Evolutionary conservation across 2,797 vertebrate species (phyloP).

Genomic region (Gouania willdenowi): DNA sequence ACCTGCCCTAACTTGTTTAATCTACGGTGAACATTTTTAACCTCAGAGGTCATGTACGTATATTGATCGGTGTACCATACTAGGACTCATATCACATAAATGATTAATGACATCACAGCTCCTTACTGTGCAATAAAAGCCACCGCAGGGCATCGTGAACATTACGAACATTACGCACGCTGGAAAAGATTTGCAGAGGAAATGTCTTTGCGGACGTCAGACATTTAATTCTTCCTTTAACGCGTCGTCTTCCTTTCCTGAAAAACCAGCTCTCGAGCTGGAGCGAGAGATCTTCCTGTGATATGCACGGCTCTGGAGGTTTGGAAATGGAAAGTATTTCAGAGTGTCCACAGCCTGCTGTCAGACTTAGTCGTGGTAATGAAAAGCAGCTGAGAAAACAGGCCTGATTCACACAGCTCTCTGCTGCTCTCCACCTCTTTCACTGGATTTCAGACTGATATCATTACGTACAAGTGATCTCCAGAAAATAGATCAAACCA

Average conservation of each 20-base stretch:
- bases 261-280: too few relatives aligned
- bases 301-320: conserved; percentile 20
- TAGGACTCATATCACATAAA: conserved; percentile 15
- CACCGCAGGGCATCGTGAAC: conserved; percentile 15
- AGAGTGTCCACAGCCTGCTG: conserved; percentile 43
- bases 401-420: not conserved
- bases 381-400: conserved; percentile 68
- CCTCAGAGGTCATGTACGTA: too few relatives aligned
- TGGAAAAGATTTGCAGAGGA: conserved; percentile 31
- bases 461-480: too few relatives aligned
- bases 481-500: too few relatives aligned
- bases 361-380: conserved; percentile 60
- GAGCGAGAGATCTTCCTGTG: conserved; percentile 18
- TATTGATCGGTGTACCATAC: too few relatives aligned
- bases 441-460: conserved; percentile 17
- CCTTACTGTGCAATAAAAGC: conserved; percentile 27
- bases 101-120: conserved; percentile 1
- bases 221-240: conserved; percentile 1
- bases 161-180: conserved; percentile 15
- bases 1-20: too few relatives aligned
- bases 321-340: conserved; percentile 61
- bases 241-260: conserved; percentile 1
- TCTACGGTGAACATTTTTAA: too few relatives aligned
- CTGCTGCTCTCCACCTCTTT: conserved; percentile 14
- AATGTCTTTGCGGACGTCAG: conserved; percentile 21